Evolutionary conservation across 2,797 vertebrate species (phyloP).

Genomic region (Geotrypetes seraphini): DNA sequence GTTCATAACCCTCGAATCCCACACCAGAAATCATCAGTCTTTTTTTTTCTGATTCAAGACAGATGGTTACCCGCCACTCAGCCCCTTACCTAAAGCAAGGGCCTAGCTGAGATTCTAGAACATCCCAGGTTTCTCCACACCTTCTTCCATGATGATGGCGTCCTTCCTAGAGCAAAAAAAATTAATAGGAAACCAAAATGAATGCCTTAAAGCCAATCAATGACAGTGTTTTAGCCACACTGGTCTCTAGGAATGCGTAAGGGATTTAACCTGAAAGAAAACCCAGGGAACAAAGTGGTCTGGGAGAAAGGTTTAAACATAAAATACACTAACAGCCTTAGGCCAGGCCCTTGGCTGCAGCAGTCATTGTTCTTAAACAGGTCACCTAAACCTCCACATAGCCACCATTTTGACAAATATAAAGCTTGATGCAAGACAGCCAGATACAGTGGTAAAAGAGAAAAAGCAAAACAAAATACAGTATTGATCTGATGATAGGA

Average conservation of each 20-base stretch:
- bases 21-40: not conserved
- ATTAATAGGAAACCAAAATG: slow-evolving; percentile 51
- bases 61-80: not conserved
- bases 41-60: not conserved
- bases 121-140: slow-evolving; percentile 27
- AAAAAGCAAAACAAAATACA: too few relatives aligned
- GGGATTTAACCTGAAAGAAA: too few relatives aligned
- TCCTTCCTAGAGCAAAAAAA: slow-evolving; percentile 41
- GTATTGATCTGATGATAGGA: too few relatives aligned
- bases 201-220: slow-evolving; percentile 41
- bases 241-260: not conserved
- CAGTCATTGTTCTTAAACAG: too few relatives aligned
- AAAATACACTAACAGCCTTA: too few relatives aligned
- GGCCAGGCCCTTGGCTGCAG: too few relatives aligned
- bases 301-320: too few relatives aligned
- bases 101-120: slow-evolving; percentile 13
- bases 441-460: too few relatives aligned
- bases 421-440: too few relatives aligned
- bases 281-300: too few relatives aligned
- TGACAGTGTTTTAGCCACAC: slow-evolving; percentile 57
- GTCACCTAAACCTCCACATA: too few relatives aligned
- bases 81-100: not conserved
- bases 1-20: slow-evolving; percentile 3
- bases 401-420: too few relatives aligned
- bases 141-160: slow-evolving; percentile 56